Evolutionary conservation across 2,797 vertebrate genomes (phyloP).

Genomic region (Ptychadena robeensis): DNA sequence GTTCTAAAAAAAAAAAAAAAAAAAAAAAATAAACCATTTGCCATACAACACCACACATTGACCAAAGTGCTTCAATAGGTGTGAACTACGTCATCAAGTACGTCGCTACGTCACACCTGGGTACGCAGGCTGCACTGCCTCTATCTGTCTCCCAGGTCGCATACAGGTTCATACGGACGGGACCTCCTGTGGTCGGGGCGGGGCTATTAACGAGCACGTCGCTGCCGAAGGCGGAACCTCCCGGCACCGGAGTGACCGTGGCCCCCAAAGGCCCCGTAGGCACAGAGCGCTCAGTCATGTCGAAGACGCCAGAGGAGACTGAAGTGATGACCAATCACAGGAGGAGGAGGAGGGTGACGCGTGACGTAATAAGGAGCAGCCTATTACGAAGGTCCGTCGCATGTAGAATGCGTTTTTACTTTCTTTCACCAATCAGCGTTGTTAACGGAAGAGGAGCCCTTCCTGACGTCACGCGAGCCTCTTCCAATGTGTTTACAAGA

Average conservation of each 20-base stretch:
- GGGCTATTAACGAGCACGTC: slow-evolving; percentile 77
- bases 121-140: slow-evolving; percentile 91
- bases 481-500: not conserved
- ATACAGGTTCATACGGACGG: slow-evolving; percentile 94
- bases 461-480: not conserved
- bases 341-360: not conserved
- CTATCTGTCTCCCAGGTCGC: slow-evolving; percentile 94
- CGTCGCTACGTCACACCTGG: slow-evolving; percentile 77
- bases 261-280: slow-evolving; percentile 60
- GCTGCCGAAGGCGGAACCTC: slow-evolving; percentile 60
- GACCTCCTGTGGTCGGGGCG: slow-evolving; percentile 84
- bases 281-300: slow-evolving; percentile 52
- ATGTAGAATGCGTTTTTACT: not conserved
- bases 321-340: slow-evolving; percentile 21
- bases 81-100: slow-evolving; percentile 2
- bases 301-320: slow-evolving; percentile 19
- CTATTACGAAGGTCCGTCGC: not conserved
- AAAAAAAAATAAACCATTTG: no score
- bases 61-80: not conserved
- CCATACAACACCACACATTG: not conserved
- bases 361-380: slow-evolving; percentile 1
- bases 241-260: slow-evolving; percentile 63
- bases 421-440: slow-evolving; percentile 15
- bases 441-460: slow-evolving; percentile 45
- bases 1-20: no score